Percentiles rank a stretch among this genome's conserved stretches.
These are phyloP conservation scores for Rosalia funebris DNA, from an alignment of 2,888 invertebrate species.

Conservation along the genomic window DNA sequence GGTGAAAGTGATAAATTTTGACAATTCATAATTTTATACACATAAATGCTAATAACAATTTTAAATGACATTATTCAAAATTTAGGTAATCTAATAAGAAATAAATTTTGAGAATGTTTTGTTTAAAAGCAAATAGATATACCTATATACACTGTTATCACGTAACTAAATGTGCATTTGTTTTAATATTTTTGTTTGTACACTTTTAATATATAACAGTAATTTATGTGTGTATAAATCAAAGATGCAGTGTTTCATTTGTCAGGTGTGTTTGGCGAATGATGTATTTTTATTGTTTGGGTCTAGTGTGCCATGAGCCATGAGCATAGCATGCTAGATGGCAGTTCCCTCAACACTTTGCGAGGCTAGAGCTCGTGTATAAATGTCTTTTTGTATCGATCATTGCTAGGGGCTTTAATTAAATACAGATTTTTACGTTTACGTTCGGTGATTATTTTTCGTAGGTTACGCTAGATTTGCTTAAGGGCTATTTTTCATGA, in stretches of 20 bases:
- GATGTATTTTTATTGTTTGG: slow-evolving; percentile 64
- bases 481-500: neutral
- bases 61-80: no score
- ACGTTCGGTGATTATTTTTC: slow-evolving; percentile 46
- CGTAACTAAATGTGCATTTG: slow-evolving; percentile 55
- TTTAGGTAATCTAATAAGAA: slow-evolving; percentile 1
- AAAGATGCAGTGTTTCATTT: slow-evolving; percentile 65
- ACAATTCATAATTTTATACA: no score
- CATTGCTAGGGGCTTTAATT: slow-evolving; percentile 56
- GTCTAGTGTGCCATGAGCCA: slow-evolving; percentile 57
- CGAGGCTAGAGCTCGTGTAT: slow-evolving; percentile 55
- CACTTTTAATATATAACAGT: slow-evolving; percentile 62
- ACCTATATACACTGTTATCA: slow-evolving; percentile 44
- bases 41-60: no score
- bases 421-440: slow-evolving; percentile 58
- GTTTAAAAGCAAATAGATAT: slow-evolving; percentile 17
- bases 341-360: slow-evolving; percentile 57
- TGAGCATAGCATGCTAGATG: slow-evolving; percentile 61
- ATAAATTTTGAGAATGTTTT: slow-evolving; percentile 11
- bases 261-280: slow-evolving; percentile 64
- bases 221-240: slow-evolving; percentile 64
- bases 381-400: slow-evolving; percentile 61
- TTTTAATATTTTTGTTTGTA: slow-evolving; percentile 59
- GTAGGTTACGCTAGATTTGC: slow-evolving; percentile 20
- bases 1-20: no score